Evolutionary conservation across 1,140 invertebrate genomes (phyloP).

Genomic region (Hyles euphorbiae): DNA sequence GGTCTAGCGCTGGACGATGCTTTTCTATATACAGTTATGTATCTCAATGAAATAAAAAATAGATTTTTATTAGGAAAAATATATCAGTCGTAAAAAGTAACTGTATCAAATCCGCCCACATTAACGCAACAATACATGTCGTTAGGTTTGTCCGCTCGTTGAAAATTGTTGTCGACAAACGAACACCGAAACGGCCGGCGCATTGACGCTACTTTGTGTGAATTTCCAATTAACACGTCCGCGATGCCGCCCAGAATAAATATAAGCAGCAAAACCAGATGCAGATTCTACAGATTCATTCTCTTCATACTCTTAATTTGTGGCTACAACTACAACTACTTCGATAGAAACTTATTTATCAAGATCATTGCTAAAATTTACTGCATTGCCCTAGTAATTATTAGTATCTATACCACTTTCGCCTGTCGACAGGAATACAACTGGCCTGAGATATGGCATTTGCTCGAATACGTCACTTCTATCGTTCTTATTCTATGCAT

Average conservation of each 20-base stretch:
- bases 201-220: constrained; percentile 42
- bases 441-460: constrained; percentile 40
- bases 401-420: constrained; percentile 31
- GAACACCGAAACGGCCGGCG: constrained; percentile 25
- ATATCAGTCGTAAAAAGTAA: neutral
- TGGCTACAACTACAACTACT: constrained; percentile 50
- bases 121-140: constrained; percentile 16
- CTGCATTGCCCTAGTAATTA: constrained; percentile 29
- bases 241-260: neutral
- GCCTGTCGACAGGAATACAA: constrained; percentile 32
- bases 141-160: constrained; percentile 29
- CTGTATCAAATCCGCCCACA: constrained; percentile 24
- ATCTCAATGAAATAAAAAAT: no score
- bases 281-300: constrained; percentile 32
- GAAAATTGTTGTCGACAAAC: constrained; percentile 42
- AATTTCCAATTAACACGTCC: constrained; percentile 4
- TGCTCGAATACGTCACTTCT: constrained; percentile 44
- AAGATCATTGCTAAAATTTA: constrained; percentile 33
- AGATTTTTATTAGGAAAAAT: no score
- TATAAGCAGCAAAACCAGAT: constrained; percentile 18
- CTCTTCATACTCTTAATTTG: constrained; percentile 41
- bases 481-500: constrained; percentile 36
- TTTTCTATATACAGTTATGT: no score
- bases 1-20: no score
- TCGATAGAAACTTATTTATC: constrained; percentile 27